Base-by-base conservation (phyloP, 2,113 vertebrate species). In the Origma solitaria region DNA sequence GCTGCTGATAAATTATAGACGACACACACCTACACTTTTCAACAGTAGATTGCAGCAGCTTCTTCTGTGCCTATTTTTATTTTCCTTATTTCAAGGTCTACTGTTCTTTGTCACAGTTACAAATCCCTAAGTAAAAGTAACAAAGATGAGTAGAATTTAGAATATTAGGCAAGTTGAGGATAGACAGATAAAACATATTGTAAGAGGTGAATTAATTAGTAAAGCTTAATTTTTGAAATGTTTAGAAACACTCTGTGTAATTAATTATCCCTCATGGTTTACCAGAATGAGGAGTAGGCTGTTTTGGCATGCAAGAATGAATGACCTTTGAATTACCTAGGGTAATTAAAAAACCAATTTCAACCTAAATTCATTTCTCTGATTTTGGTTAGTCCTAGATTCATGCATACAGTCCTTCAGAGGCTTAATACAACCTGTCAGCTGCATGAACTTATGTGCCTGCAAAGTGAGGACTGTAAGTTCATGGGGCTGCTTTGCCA, bases 31-130 rank as follows among this genome's bases (percentile, higher is more conserved):
- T 82, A 90, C 61, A 84, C 35, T 75, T 93, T 88, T 71, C 65
- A 65, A 42, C 23, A 71, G 40, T 58, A 86, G 35, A 90, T 89
- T 94, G 53, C 88, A 79, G 15, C 12, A 93, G 4, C 45, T 91
- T 82, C 35, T 89, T 96, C 87, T 77, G 20, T 72, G 38, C 24
- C 86, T 96, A 57, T 89, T 95, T 96, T 97, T 95, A 91, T 90
- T 96, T 96, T 92, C 53, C 38, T 94, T 82, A 71, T 94, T 87
- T 95, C 73, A 89, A 70, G 31, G 49, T 78, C 50, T 80, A 30
- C 72, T 78, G 37, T 92, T 95, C 61, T 83, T 93, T 88, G 51
- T 82, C 38, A 76, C 49, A 76, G 47, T 71, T 91, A 73, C 33
- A 62, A 92, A 81, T 86, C 30, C n/a, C 31, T 64, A 75, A 65